phyloP scores from a whole-genome alignment of 2,113 vertebrate species.

The Acrocephalus arundinaceus region DNA sequence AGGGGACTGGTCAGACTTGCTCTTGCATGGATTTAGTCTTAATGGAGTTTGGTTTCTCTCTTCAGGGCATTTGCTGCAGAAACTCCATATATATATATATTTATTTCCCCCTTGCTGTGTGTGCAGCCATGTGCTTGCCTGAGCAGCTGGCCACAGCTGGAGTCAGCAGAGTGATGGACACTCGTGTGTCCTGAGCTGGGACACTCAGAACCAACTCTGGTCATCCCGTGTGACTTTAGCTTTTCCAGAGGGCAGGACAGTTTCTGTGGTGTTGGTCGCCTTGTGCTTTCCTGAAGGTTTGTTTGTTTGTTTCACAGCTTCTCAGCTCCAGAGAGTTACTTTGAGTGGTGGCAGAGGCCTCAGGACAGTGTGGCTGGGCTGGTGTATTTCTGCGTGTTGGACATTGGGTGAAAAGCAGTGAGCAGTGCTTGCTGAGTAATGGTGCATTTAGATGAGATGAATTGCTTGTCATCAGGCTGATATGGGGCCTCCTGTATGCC shows the following conservation, averaged over 20 bases:
- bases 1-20: neutral
- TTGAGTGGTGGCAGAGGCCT: neutral
- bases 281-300: neutral
- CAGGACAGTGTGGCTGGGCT: neutral
- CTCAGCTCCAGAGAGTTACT: neutral
- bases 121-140: neutral
- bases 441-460: neutral
- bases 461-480: neutral
- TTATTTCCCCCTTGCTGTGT: neutral
- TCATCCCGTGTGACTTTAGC: neutral
- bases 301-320: neutral
- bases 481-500: neutral
- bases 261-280: neutral
- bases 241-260: neutral
- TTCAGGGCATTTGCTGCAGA: neutral
- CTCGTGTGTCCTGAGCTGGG: rapidly evolving
- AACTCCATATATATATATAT: neutral
- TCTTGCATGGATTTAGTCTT: neutral
- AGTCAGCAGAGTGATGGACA: neutral
- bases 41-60: neutral
- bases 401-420: neutral
- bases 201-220: rapidly evolving
- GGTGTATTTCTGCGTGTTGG: neutral
- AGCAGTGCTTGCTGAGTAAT: neutral
- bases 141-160: neutral